Conservation (phyloP, 2,113 vertebrate species). For the Setophaga petechia region DNA sequence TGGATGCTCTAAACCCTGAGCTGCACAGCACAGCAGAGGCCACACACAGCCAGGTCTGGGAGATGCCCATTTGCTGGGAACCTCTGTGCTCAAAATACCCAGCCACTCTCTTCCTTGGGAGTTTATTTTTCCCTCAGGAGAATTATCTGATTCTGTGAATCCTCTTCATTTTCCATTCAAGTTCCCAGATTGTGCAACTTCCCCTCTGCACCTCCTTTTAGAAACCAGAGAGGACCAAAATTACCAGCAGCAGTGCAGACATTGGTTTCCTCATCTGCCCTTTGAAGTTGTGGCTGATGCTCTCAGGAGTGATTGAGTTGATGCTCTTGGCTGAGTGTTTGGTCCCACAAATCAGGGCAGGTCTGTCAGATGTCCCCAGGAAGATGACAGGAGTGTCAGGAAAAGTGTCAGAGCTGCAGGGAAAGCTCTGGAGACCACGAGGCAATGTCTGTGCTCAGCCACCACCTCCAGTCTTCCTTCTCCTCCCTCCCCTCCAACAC, state of each 20-base stretch:
- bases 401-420: background rate
- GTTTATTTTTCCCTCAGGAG: slow-evolving; percentile 18
- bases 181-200: slow-evolving; percentile 6
- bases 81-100: background rate
- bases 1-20: background rate
- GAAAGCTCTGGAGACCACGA: background rate
- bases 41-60: background rate
- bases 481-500: background rate
- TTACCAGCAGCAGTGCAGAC: background rate
- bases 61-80: background rate
- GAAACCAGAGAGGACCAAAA: background rate
- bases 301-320: background rate
- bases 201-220: background rate
- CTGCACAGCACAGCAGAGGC: background rate
- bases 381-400: background rate
- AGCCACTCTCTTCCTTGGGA: background rate
- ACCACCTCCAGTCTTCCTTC: background rate
- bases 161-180: background rate
- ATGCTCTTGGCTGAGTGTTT: background rate
- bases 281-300: background rate
- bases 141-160: slow-evolving; percentile 1
- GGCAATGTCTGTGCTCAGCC: background rate
- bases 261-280: background rate
- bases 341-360: background rate
- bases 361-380: background rate